These are phyloP conservation scores for Copsychus sechellarum DNA, from an alignment of 2,113 vertebrate genomes.

Conservation along the genomic window DNA sequence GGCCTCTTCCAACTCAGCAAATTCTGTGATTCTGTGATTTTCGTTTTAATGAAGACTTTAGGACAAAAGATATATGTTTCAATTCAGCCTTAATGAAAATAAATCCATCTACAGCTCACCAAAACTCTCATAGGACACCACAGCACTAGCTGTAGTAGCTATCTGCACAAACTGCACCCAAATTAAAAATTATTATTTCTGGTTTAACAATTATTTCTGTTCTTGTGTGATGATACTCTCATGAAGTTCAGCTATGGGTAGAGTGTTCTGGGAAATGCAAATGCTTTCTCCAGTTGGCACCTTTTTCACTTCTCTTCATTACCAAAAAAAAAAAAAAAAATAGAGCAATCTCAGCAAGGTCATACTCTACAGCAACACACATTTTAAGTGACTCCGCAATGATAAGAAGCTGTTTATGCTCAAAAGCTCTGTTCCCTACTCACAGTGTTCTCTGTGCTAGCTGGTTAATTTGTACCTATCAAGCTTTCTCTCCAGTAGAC, in stretches of 20 bases:
- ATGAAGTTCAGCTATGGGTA: not conserved
- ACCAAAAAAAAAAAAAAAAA: not conserved
- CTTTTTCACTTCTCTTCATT: not conserved
- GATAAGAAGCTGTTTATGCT: not conserved
- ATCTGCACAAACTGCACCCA: not conserved
- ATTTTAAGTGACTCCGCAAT: not conserved
- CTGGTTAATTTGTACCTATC: not conserved
- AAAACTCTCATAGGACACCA: not conserved
- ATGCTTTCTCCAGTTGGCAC: not conserved
- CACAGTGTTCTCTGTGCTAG: not conserved
- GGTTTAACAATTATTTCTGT: not conserved
- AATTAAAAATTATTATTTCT: not conserved
- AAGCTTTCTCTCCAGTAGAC: not conserved
- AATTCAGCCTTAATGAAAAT: not conserved
- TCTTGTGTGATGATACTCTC: not conserved
- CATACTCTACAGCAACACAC: not conserved
- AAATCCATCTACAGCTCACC: not conserved
- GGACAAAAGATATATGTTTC: not conserved
- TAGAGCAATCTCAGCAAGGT: not conserved
- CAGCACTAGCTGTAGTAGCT: not conserved
- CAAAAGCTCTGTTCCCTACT: not conserved
- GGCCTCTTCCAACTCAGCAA: not conserved
- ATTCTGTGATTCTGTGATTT: not conserved
- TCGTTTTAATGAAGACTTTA: not conserved
- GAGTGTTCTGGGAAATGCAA: not conserved